These are phyloP conservation scores for Microtus oregoni DNA, from an alignment of 2,113 vertebrate species.

Conservation along the genomic window DNA sequence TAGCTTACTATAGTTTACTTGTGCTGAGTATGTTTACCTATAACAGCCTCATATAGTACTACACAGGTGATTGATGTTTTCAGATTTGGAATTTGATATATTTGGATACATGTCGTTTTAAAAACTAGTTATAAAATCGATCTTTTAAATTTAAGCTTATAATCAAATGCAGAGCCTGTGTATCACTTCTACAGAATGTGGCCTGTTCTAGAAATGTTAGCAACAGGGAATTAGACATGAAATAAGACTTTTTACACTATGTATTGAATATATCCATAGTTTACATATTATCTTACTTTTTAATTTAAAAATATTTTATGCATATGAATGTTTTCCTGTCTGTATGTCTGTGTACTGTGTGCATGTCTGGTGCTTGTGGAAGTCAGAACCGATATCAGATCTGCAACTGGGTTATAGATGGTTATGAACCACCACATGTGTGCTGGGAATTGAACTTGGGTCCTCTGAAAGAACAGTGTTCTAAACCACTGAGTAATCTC, in stretches of 20 bases:
- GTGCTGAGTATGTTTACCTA: neutral
- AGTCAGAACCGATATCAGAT: neutral
- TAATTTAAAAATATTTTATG: neutral
- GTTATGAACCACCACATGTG: neutral
- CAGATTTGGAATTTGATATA: conserved; percentile 1
- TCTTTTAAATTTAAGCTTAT: conserved; percentile 41
- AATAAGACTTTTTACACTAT: conserved; percentile 17
- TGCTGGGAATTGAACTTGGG: neutral
- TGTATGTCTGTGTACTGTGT: neutral
- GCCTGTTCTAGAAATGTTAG: conserved; percentile 49
- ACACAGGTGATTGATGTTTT: neutral
- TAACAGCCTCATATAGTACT: neutral
- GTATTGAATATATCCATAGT: conserved; percentile 8
- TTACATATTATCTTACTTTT: neutral
- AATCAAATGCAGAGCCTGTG: neutral
- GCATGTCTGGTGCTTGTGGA: neutral
- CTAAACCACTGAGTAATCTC: neutral
- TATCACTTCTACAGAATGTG: neutral
- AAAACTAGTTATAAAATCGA: neutral
- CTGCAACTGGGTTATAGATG: neutral
- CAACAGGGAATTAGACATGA: neutral
- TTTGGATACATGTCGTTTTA: conserved; percentile 1
- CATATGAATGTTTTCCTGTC: neutral
- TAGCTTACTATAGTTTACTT: neutral
- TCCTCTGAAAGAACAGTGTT: neutral